phyloP scores from a whole-genome alignment of 2,888 invertebrate species.

The Ormia ochracea region DNA sequence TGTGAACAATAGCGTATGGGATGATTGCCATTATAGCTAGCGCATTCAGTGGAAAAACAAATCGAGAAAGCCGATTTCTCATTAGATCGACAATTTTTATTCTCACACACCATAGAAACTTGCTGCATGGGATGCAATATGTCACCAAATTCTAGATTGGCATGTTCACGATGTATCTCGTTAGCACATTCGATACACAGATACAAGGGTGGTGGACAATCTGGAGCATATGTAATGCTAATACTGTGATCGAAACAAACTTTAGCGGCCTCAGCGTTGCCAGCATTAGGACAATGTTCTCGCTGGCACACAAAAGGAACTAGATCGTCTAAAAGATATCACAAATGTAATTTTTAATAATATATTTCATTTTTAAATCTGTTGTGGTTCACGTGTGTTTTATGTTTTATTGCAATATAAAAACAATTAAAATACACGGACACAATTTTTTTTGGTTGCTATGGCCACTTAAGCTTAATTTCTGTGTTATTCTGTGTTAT shows the following conservation, averaged over 20 bases:
- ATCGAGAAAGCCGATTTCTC: slow-evolving; percentile 96
- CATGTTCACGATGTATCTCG: slow-evolving; percentile 91
- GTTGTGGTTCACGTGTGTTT: no score
- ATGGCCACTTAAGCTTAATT: no score
- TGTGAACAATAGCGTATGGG: slow-evolving; percentile 95
- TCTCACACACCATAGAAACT: slow-evolving; percentile 96
- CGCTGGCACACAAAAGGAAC: slow-evolving; percentile 92
- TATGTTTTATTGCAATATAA: no score
- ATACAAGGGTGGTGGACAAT: slow-evolving; percentile 95
- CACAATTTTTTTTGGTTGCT: no score
- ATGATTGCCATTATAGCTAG: slow-evolving; percentile 95
- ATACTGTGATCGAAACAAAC: slow-evolving; percentile 96
- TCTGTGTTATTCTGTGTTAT: no score
- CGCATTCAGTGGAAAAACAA: slow-evolving; percentile 98
- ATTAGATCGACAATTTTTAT: slow-evolving; percentile 95
- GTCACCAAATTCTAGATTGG: slow-evolving; percentile 89
- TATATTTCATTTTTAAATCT: no score
- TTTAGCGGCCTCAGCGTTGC: slow-evolving; percentile 91
- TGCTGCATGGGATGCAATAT: slow-evolving; percentile 95
- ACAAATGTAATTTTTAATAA: no score
- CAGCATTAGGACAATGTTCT: slow-evolving; percentile 92
- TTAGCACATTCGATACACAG: slow-evolving; percentile 97
- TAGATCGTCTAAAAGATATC: slow-evolving; percentile 83
- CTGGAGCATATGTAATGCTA: slow-evolving; percentile 89
- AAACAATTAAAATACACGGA: no score